Base-by-base conservation (phyloP, 2,113 vertebrate genomes). In the Perca fluviatilis region DNA sequence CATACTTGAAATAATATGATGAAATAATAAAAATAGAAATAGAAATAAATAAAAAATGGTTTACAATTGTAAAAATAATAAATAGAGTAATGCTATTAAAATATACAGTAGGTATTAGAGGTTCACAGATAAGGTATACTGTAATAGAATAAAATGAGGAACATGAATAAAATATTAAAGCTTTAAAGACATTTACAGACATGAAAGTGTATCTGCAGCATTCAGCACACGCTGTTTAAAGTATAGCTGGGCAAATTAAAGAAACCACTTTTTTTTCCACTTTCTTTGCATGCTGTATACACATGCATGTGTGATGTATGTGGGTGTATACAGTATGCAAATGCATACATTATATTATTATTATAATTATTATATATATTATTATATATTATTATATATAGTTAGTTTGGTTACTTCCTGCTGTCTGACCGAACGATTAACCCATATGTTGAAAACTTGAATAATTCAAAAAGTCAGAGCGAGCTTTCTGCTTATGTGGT, bases 381-480 rank as follows among this genome's bases (percentile, higher is more conserved):
- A n/a, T n/a, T n/a, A n/a, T n/a, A n/a, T n/a, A n/a, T n/a, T n/a
- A n/a, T n/a, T n/a, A n/a, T n/a, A n/a, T n/a, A n/a, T 47, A 64
- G 40, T 69, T 50, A 36, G 43, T 77, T 74, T 50, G 14, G 14
- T 49, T 43, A 23, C 12, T 12, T 63, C 46, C n/a, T n/a, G 3
- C 46, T 10, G 10, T 33, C 19, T 3, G 6, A 76, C 40, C 88
- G 64, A 86, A 83, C 85, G 74, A 7, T 76, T 64, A 79, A 83
- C 76, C 74, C 63, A 0, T 6, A 25, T 40, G 40, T 23, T 58
- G 4, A 68, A 77, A 86, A 79, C 23, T 3, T 63, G 64, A 88
- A 89, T 89, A 58, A 86, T 83, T 70, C 19, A 80, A 80, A 78
- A 71, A 64, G 43, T 9, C 15, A 6, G 7, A 58, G 56, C 2